phyloP scores from a whole-genome alignment of 2,113 vertebrate species.

The Dascyllus trimaculatus region DNA sequence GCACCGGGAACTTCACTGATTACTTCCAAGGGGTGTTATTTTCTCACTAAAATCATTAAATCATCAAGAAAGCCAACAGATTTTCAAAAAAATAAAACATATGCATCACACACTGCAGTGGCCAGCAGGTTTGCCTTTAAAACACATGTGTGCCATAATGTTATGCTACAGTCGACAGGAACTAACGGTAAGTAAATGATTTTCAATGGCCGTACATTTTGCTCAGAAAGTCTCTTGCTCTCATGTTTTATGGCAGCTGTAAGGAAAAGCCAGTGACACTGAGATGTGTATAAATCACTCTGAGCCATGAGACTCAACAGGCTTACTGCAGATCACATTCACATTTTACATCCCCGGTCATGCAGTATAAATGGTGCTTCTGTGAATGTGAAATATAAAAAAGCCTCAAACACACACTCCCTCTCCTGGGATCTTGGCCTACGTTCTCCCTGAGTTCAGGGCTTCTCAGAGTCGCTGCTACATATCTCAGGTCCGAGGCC shows the following conservation, averaged over 20 bases:
- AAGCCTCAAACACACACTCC: conserved; percentile 34
- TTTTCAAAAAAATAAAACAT: no score
- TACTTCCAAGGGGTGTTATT: no score
- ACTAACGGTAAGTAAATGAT: no score
- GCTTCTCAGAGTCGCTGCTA: conserved; percentile 13
- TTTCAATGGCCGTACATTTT: not conserved
- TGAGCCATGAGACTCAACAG: conserved; percentile 47
- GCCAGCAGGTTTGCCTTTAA: no score
- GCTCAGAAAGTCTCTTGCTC: conserved; percentile 32
- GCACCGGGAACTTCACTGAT: no score
- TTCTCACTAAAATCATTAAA: no score
- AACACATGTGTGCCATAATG: no score
- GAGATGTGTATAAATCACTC: conserved; percentile 58
- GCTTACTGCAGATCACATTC: conserved; percentile 52
- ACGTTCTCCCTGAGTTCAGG: conserved; percentile 36
- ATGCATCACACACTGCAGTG: no score
- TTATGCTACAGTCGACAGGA: no score
- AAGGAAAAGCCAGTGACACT: conserved; percentile 39
- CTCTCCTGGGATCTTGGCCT: conserved; percentile 42
- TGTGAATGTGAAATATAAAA: conserved; percentile 52
- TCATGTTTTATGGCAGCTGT: conserved; percentile 58
- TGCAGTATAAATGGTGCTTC: conserved; percentile 65
- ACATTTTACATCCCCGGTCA: conserved; percentile 41
- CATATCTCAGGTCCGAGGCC: conserved; percentile 15
- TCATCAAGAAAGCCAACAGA: no score